A percentile compares a stretch with the other conserved stretches of the same genome.
Conservation (phyloP, 2,797 vertebrate genomes). For the Gymnothorax reevesii region DNA sequence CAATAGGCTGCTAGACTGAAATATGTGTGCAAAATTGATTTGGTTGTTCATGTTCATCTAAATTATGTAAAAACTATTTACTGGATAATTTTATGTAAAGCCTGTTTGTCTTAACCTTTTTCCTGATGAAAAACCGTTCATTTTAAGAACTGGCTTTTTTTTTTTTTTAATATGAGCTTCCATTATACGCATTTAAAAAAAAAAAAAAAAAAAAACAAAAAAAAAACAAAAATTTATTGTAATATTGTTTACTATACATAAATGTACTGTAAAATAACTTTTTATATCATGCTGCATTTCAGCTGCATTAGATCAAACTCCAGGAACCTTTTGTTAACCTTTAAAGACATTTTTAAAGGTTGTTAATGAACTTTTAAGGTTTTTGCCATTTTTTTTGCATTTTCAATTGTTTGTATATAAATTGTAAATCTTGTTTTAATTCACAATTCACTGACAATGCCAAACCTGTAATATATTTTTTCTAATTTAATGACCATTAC, state of each 20-base stretch:
- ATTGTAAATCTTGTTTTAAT: not conserved
- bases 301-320: not conserved
- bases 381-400: not conserved
- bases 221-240: too few relatives aligned
- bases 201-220: not conserved
- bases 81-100: not conserved
- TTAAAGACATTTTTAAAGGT: not conserved
- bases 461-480: conserved; percentile 13
- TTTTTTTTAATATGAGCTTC: not conserved
- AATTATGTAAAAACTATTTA: not conserved
- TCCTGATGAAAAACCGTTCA: not conserved
- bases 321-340: not conserved
- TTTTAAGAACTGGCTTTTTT: not conserved
- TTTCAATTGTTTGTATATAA: not conserved
- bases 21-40: not conserved
- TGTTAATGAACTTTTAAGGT: not conserved
- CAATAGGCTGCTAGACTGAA: conserved; percentile 2
- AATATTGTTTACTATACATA: not conserved
- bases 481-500: conserved; percentile 3
- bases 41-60: not conserved
- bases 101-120: not conserved
- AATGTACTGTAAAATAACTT: not conserved
- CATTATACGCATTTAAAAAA: not conserved
- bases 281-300: not conserved
- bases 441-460: not conserved